A percentile compares a stretch with the other conserved stretches of the same genome.
These are phyloP conservation scores for Neopelma chrysocephalum DNA, from an alignment of 2,797 vertebrate species.

Conservation along the genomic window DNA sequence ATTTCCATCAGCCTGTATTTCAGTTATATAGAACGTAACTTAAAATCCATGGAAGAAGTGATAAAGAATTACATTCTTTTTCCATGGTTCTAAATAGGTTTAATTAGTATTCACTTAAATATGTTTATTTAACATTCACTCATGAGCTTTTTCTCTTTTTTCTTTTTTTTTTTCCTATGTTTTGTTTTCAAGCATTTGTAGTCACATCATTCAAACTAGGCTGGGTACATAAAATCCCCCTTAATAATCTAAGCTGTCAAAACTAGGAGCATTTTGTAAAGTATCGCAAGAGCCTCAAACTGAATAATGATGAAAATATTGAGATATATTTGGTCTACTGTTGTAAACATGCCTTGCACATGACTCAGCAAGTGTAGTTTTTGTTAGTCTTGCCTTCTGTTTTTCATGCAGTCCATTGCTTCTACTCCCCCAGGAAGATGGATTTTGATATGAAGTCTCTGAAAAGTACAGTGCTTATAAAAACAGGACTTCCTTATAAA, in stretches of 20 bases:
- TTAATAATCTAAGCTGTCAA: slow-evolving; percentile 34
- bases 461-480: neutral
- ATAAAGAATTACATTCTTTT: slow-evolving; percentile 1
- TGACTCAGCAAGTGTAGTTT: neutral
- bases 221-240: slow-evolving; percentile 8
- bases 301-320: slow-evolving; percentile 40
- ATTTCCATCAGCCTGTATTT: neutral
- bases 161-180: neutral
- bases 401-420: neutral
- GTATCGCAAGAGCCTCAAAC: neutral
- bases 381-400: slow-evolving; percentile 20
- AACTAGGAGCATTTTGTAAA: slow-evolving; percentile 24
- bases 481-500: neutral
- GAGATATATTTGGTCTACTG: neutral
- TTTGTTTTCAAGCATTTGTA: slow-evolving; percentile 31
- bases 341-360: neutral
- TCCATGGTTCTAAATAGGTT: neutral
- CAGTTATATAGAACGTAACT: neutral
- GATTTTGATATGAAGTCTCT: neutral
- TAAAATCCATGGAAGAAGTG: neutral
- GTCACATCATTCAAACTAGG: neutral
- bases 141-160: neutral
- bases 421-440: neutral
- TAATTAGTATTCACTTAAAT: slow-evolving; percentile 2
- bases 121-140: neutral